Evolutionary conservation across 2,113 vertebrate genomes (phyloP).

Genomic region (Periophthalmodon schlosseri): DNA sequence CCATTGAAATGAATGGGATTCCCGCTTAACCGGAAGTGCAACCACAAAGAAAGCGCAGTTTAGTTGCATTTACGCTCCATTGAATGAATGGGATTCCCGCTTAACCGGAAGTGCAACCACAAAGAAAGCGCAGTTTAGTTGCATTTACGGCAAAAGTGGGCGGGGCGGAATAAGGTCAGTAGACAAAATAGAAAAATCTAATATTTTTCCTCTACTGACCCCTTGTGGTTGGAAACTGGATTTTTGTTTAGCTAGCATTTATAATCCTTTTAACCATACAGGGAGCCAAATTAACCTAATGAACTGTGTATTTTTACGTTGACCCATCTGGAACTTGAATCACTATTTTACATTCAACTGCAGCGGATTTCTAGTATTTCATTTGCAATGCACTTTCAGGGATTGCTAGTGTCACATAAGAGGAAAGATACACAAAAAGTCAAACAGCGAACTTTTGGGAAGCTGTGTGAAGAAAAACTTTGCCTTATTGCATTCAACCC

Average conservation of each 20-base stretch:
- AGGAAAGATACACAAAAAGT: conserved; percentile 7
- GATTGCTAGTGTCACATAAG: neutral
- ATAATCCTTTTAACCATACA: neutral
- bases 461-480: conserved; percentile 9
- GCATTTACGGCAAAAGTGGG: no score
- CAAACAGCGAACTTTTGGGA: conserved; percentile 6
- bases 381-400: neutral
- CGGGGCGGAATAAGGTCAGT: no score
- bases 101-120: no score
- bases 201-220: no score
- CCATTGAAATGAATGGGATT: no score
- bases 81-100: no score
- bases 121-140: no score
- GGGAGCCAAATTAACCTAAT: neutral
- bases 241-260: neutral
- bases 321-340: neutral
- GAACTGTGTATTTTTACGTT: neutral
- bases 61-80: no score
- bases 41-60: no score
- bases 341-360: neutral
- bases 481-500: neutral
- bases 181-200: no score
- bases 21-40: no score
- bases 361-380: neutral
- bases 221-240: no score